A percentile compares a stretch with the other conserved stretches of the same genome.
Evolutionary conservation across 2,888 invertebrate species (phyloP).

Genomic region (Dioctria linearis): DNA sequence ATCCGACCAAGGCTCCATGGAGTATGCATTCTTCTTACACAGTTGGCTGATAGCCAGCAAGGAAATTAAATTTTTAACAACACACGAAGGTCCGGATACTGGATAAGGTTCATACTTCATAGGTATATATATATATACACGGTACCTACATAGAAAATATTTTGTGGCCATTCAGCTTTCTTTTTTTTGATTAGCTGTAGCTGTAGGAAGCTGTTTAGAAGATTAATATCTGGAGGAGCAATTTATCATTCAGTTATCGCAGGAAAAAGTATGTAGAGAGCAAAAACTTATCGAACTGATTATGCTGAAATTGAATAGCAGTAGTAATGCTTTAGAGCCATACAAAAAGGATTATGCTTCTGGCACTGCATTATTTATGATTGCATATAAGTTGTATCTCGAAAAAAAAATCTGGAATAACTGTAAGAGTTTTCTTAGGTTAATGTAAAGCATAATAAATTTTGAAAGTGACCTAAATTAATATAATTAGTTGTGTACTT

Average conservation of each 20-base stretch:
- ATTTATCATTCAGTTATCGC: neutral
- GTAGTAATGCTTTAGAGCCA: neutral
- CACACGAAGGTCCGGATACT: neutral
- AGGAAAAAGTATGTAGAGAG: neutral
- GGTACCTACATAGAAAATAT: neutral
- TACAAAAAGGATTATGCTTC: neutral
- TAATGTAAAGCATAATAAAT: too few species aligned
- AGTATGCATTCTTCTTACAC: neutral
- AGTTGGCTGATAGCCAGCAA: slow-evolving; percentile 28
- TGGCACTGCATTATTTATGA: neutral
- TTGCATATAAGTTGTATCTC: neutral
- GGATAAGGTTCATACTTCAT: neutral
- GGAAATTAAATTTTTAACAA: slow-evolving; percentile 45
- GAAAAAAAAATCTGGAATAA: too few species aligned
- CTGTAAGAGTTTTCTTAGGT: too few species aligned
- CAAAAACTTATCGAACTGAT: slow-evolving; percentile 13
- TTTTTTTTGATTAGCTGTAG: neutral
- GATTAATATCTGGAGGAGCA: slow-evolving; percentile 1
- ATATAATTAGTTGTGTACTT: too few species aligned
- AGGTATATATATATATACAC: too few species aligned
- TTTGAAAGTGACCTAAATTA: too few species aligned
- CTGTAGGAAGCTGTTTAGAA: neutral
- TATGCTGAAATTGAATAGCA: neutral
- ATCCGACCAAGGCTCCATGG: neutral
- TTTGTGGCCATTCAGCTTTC: neutral